phyloP scores from a whole-genome alignment of 2,797 vertebrate genomes.

The Buceros bicornis region DNA sequence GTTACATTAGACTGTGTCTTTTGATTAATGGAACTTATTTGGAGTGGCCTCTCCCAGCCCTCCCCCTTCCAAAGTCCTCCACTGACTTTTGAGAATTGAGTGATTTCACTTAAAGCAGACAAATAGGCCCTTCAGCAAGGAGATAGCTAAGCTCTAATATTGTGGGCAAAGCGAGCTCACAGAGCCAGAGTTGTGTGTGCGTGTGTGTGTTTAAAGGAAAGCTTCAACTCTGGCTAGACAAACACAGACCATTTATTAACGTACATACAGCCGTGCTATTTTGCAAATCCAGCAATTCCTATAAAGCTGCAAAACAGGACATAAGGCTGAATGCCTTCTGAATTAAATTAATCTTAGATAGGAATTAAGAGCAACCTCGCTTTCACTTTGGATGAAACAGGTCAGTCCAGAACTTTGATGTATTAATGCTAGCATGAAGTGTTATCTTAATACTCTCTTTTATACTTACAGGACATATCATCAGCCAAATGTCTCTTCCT shows the following conservation, averaged over 20 bases:
- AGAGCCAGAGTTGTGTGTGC: conserved; percentile 15
- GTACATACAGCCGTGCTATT: conserved; percentile 16
- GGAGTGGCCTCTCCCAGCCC: conserved; percentile 92
- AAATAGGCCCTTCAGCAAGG: conserved; percentile 90
- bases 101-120: conserved; percentile 97
- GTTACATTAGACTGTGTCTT: conserved; percentile 99
- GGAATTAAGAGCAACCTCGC: conserved; percentile 74
- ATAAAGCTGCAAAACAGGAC: conserved; percentile 79
- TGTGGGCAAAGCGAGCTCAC: conserved; percentile 72
- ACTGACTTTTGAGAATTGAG: conserved; percentile 98
- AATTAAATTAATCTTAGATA: conserved; percentile 80
- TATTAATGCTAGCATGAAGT: conserved; percentile 62
- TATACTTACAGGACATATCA: conserved; percentile 41
- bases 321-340: conserved; percentile 76
- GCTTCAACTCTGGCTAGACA: conserved; percentile 58
- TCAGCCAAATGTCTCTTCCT: conserved; percentile 47
- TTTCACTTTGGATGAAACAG: conserved; percentile 64
- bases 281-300: conserved; percentile 76
- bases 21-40: conserved; percentile 99
- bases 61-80: conserved; percentile 90
- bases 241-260: conserved; percentile 45
- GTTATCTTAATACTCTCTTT: conserved; percentile 54
- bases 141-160: conserved; percentile 81
- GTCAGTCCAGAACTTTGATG: conserved; percentile 73
- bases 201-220: conserved; percentile 14